Percentiles rank a stretch among this genome's conserved stretches.
phyloP scores from a whole-genome alignment of 2,113 vertebrate genomes.

The Anguilla rostrata region DNA sequence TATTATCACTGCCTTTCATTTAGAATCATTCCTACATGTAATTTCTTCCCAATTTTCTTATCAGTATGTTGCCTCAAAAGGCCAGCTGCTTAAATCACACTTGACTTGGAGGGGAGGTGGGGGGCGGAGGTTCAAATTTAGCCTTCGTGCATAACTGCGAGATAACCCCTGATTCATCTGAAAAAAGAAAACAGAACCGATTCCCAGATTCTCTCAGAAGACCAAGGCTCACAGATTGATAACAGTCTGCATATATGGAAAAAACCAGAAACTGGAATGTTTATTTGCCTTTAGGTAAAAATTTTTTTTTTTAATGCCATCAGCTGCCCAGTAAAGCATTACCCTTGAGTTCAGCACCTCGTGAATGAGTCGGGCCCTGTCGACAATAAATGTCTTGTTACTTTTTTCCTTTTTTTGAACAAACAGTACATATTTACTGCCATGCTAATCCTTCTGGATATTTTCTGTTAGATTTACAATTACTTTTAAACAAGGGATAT shows the following conservation, averaged over 20 bases:
- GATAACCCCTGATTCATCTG: neutral
- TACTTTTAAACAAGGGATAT: neutral
- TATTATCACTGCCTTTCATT: constrained; percentile 1
- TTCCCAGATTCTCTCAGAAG: neutral
- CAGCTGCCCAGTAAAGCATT: neutral
- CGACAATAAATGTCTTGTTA: neutral
- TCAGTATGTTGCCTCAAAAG: neutral
- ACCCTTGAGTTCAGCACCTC: neutral
- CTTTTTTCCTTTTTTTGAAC: too few species aligned
- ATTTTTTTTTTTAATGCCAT: neutral
- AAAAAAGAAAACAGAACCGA: neutral
- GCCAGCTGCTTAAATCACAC: neutral
- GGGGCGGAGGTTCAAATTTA: neutral
- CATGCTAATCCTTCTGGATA: neutral
- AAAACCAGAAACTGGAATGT: neutral
- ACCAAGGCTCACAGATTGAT: neutral
- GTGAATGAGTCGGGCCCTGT: neutral
- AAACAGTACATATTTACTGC: too few species aligned
- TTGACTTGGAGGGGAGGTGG: neutral
- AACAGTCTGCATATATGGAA: neutral
- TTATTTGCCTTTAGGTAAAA: neutral
- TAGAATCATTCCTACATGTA: neutral
- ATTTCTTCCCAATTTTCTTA: constrained; percentile 4
- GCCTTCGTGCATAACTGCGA: neutral
- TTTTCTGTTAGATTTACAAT: neutral